These are phyloP conservation scores for Toxotes chatareus DNA, from an alignment of 2,113 vertebrate genomes.

Conservation along the genomic window DNA sequence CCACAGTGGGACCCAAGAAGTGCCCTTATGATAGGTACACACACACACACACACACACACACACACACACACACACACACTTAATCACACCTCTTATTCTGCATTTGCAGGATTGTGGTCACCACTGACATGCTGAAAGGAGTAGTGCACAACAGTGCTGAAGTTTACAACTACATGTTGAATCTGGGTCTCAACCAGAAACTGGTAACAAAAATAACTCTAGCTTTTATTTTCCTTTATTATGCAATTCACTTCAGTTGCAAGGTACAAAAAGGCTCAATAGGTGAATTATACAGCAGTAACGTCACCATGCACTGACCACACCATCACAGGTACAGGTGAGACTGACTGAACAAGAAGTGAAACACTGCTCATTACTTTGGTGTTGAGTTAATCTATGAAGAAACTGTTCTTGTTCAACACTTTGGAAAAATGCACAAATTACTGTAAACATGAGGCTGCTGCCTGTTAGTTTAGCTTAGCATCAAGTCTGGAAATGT, in stretches of 20 bases:
- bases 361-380: too few relatives aligned
- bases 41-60: neutral
- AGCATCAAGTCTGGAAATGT: too few relatives aligned
- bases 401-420: too few relatives aligned
- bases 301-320: too few relatives aligned
- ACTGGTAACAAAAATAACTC: conserved; percentile 78
- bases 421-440: too few relatives aligned
- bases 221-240: neutral
- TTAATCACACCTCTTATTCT: neutral
- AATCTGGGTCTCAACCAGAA: conserved; percentile 83
- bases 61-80: neutral
- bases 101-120: conserved; percentile 87
- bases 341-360: too few relatives aligned
- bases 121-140: conserved; percentile 83
- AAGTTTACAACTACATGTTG: conserved; percentile 85
- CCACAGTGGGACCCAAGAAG: conserved; percentile 86
- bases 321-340: too few relatives aligned
- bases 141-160: conserved; percentile 80
- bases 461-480: too few relatives aligned
- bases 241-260: neutral
- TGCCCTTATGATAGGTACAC: conserved; percentile 92
- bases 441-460: too few relatives aligned
- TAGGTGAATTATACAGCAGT: too few relatives aligned
- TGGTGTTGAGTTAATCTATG: too few relatives aligned
- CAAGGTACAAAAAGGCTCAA: too few relatives aligned